Evolutionary conservation across 2,888 invertebrate genomes (phyloP).

Genomic region (Leptopilina drosophilae): DNA sequence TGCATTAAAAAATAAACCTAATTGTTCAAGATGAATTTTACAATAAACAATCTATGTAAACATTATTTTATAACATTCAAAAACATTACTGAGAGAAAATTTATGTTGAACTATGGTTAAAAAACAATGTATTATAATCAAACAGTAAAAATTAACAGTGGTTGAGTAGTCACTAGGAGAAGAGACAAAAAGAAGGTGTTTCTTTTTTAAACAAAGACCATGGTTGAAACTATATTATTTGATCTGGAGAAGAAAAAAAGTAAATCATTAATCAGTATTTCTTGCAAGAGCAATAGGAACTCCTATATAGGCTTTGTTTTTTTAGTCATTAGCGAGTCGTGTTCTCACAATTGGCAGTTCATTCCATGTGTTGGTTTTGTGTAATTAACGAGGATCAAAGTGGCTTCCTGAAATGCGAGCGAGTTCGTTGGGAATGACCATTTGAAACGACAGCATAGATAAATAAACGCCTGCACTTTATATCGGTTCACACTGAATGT

Average conservation of each 20-base stretch:
- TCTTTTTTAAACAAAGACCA: too few species aligned
- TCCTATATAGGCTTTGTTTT: conserved; percentile 10
- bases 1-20: too few species aligned
- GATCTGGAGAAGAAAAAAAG: neutral
- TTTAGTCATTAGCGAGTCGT: conserved; percentile 35
- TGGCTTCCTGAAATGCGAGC: conserved; percentile 33
- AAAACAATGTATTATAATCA: too few species aligned
- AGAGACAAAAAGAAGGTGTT: too few species aligned
- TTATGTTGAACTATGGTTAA: too few species aligned
- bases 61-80: too few species aligned
- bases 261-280: conserved; percentile 12
- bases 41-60: too few species aligned
- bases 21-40: too few species aligned
- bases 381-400: conserved; percentile 41
- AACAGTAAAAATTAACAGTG: too few species aligned
- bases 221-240: too few species aligned
- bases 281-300: conserved; percentile 3
- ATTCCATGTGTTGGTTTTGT: conserved; percentile 32
- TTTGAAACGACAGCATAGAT: conserved; percentile 32
- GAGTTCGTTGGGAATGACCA: conserved; percentile 32
- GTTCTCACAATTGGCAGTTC: conserved; percentile 32
- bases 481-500: conserved; percentile 15
- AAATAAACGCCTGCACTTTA: conserved; percentile 36
- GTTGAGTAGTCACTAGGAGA: too few species aligned
- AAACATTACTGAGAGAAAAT: too few species aligned